These are phyloP conservation scores for Platalea minor DNA, from an alignment of 2,797 vertebrate genomes.

Conservation along the genomic window DNA sequence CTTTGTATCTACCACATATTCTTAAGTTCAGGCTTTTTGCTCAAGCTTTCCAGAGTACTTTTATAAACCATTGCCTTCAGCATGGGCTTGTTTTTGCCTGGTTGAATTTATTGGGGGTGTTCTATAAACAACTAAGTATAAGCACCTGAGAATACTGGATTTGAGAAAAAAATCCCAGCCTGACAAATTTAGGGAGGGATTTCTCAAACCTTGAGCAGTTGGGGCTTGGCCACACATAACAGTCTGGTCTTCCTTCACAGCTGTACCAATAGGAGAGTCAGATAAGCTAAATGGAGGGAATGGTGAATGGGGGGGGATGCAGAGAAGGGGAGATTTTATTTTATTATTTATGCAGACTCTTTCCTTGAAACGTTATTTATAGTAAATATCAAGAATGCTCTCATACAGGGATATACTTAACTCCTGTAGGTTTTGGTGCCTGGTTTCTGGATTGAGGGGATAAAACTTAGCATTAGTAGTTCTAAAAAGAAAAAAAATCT, in stretches of 20 bases:
- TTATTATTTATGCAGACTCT: neutral
- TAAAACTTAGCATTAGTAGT: neutral
- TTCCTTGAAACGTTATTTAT: neutral
- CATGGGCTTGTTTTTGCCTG: neutral
- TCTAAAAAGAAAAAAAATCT: neutral
- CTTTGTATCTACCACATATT: neutral
- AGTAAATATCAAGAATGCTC: neutral
- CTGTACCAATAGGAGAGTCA: neutral
- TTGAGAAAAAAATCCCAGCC: neutral
- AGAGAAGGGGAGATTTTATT: neutral
- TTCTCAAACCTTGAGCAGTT: neutral
- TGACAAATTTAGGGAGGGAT: neutral
- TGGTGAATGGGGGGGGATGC: accelerated
- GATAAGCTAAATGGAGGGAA: neutral
- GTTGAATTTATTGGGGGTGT: neutral
- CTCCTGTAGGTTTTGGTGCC: neutral
- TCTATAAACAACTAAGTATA: neutral
- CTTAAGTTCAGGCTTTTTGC: neutral
- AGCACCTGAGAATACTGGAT: neutral
- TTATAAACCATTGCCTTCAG: neutral
- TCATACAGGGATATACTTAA: neutral
- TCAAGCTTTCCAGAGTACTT: neutral
- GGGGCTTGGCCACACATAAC: neutral
- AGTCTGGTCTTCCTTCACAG: neutral
- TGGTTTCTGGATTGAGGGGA: neutral